A percentile compares a stretch with the other conserved stretches of the same genome.
Conservation (phyloP, 2,113 vertebrate species). For the Nycticebus coucang region DNA sequence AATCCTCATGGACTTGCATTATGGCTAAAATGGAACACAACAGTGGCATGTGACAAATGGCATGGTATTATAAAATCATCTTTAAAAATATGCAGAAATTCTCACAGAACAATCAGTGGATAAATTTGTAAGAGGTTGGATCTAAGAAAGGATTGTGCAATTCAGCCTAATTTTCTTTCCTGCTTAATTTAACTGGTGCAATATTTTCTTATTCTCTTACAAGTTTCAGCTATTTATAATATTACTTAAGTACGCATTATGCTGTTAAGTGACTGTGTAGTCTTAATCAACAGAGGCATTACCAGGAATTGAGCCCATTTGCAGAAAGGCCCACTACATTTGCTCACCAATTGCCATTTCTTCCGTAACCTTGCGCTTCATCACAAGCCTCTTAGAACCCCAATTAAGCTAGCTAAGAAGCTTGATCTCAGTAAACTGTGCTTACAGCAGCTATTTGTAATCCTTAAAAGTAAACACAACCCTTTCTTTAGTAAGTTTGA, state of each 20-base stretch:
- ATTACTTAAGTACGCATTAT: not conserved
- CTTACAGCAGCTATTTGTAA: not conserved
- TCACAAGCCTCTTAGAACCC: conserved; percentile 5
- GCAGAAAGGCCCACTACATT: not conserved
- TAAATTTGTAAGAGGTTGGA: not conserved
- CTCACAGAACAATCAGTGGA: not conserved
- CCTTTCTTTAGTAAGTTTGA: not conserved
- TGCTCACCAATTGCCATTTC: not conserved
- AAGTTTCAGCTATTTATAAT: not conserved
- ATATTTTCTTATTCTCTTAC: not conserved
- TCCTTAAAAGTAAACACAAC: conserved; percentile 20
- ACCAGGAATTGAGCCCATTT: not conserved
- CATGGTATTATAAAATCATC: not conserved
- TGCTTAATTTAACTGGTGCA: not conserved
- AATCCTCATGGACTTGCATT: conserved; percentile 87
- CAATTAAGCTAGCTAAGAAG: not conserved
- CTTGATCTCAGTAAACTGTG: not conserved
- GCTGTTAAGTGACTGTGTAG: not conserved
- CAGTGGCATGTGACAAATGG: not conserved
- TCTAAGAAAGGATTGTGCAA: not conserved
- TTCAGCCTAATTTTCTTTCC: not conserved
- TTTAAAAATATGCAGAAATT: not conserved
- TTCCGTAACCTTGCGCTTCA: not conserved
- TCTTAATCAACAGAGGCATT: not conserved
- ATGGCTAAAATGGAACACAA: conserved; percentile 82